phyloP scores from a whole-genome alignment of 2,888 invertebrate genomes.

The Nyleta sp. region DNA sequence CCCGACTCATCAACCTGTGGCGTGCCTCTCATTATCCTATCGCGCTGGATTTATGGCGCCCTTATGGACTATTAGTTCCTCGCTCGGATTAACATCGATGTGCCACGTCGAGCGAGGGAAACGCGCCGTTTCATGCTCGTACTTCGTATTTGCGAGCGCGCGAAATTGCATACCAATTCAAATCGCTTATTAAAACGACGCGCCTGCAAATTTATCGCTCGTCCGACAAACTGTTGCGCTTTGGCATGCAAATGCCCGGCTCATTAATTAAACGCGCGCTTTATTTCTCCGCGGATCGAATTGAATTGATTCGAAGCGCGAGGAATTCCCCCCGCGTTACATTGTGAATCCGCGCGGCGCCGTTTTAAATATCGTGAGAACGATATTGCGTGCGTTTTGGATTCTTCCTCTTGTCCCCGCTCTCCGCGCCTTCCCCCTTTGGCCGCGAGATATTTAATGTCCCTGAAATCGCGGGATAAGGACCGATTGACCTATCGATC shows the following conservation, averaged over 20 bases:
- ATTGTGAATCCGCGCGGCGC: conserved; percentile 33
- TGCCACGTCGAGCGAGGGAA: conserved; percentile 50
- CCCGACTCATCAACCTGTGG: conserved; percentile 50
- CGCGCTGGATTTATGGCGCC: conserved; percentile 53
- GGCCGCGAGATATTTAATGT: conserved; percentile 38
- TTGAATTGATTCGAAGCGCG: conserved; percentile 52
- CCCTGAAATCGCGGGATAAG: conserved; percentile 43
- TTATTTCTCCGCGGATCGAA: conserved; percentile 15
- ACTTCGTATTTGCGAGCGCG: conserved; percentile 46
- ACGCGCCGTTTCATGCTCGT: conserved; percentile 38
- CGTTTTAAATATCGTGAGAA: conserved; percentile 52
- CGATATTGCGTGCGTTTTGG: conserved; percentile 39
- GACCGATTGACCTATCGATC: conserved; percentile 58
- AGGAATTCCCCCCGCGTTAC: conserved; percentile 42
- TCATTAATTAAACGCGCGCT: conserved; percentile 41
- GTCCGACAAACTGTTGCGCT: conserved; percentile 46
- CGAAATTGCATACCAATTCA: conserved; percentile 56
- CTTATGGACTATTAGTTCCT: conserved; percentile 60
- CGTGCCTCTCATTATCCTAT: conserved; percentile 62
- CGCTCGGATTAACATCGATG: conserved; percentile 67
- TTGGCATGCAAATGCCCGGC: conserved; percentile 49
- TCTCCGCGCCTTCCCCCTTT: conserved; percentile 20
- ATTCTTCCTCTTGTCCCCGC: conserved; percentile 18
- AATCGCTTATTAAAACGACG: conserved; percentile 68
- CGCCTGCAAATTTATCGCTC: conserved; percentile 52